Percentiles rank a stretch among this genome's conserved stretches.
phyloP scores from a whole-genome alignment of 2,888 invertebrate genomes.

The Trachelus tabidus region DNA sequence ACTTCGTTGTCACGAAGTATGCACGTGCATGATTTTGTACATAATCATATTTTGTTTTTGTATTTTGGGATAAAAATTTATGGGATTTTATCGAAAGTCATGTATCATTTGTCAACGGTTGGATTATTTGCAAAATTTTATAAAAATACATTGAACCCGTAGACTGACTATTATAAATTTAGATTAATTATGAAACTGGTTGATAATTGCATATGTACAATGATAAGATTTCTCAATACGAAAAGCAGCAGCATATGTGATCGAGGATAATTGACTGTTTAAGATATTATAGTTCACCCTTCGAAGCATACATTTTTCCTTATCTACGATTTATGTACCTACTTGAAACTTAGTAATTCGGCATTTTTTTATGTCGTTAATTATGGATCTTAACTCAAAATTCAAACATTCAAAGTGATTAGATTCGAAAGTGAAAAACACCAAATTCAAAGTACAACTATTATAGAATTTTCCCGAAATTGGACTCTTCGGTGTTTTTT shows the following conservation, averaged over 20 bases:
- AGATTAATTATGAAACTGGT: neutral
- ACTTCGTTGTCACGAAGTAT: neutral
- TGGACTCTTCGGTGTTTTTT: too few relatives aligned
- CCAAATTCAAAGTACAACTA: too few relatives aligned
- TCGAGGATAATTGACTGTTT: neutral
- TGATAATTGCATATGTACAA: neutral
- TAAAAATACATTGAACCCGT: neutral
- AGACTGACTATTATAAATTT: neutral
- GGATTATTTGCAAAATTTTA: neutral
- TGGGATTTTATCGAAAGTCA: neutral
- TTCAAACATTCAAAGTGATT: too few relatives aligned
- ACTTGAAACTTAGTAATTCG: too few relatives aligned
- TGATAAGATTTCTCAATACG: neutral
- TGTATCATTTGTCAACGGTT: neutral
- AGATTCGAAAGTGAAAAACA: too few relatives aligned
- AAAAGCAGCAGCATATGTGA: neutral
- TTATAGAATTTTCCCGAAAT: too few relatives aligned
- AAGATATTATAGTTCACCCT: neutral
- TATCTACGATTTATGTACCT: too few relatives aligned
- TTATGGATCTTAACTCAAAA: too few relatives aligned
- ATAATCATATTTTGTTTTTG: neutral
- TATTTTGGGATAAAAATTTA: neutral
- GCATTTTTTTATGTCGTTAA: too few relatives aligned
- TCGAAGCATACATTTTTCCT: too few relatives aligned
- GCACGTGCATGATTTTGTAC: neutral